phyloP scores from a whole-genome alignment of 2,797 vertebrate genomes.

The Aratinga solstitialis region DNA sequence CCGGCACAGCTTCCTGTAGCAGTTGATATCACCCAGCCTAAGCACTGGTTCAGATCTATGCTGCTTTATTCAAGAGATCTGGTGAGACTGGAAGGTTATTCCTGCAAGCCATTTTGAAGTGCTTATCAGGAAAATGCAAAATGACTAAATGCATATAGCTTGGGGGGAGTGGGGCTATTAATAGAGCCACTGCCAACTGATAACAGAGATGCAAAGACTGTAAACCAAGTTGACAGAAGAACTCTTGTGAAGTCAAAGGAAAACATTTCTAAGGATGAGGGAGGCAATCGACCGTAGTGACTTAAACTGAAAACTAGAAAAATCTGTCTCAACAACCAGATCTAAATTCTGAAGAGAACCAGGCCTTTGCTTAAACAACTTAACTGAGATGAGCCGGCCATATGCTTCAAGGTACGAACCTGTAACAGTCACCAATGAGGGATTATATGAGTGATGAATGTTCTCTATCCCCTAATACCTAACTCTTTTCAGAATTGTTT shows the following conservation, averaged over 20 bases:
- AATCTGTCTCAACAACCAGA: not conserved
- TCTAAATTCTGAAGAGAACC: not conserved
- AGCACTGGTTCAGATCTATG: not conserved
- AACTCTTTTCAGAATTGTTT: not conserved
- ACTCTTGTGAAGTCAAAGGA: not conserved
- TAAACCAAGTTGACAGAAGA: not conserved
- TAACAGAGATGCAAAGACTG: not conserved
- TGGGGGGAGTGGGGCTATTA: not conserved
- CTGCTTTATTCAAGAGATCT: not conserved
- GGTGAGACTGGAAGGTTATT: not conserved
- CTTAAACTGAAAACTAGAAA: not conserved
- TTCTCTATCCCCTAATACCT: not conserved
- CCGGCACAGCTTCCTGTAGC: not conserved
- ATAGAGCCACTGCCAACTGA: slow-evolving; percentile 12
- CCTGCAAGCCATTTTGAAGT: not conserved
- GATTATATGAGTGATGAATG: not conserved
- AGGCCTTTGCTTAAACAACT: not conserved
- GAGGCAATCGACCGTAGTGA: not conserved
- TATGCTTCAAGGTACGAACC: not conserved
- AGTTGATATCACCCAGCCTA: not conserved
- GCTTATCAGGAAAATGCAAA: slow-evolving; percentile 34
- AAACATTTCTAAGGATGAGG: not conserved
- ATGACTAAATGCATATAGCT: slow-evolving; percentile 15
- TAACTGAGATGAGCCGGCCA: not conserved
- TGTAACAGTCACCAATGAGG: not conserved